These are phyloP conservation scores for Phrynocephalus guinanensis DNA, from an alignment of 2,797 vertebrate genomes.

Conservation along the genomic window DNA sequence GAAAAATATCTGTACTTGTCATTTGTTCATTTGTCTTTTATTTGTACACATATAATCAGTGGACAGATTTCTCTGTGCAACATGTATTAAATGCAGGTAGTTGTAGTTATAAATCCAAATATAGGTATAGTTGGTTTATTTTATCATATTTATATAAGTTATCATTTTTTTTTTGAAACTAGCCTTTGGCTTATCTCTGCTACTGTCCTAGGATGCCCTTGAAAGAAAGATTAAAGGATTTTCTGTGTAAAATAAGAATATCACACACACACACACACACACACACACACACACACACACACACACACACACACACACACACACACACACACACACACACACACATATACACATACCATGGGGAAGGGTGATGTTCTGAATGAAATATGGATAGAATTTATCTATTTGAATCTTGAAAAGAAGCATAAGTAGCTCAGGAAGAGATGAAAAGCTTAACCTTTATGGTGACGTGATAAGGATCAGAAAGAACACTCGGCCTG, in stretches of 20 bases:
- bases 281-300: constrained; percentile 7
- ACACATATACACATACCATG: constrained; percentile 1
- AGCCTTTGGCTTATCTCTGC: not conserved
- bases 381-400: constrained; percentile 45
- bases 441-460: constrained; percentile 54
- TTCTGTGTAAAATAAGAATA: constrained; percentile 34
- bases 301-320: constrained; percentile 18
- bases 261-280: constrained; percentile 19
- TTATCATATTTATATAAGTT: not conserved
- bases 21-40: not conserved
- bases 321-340: constrained; percentile 23
- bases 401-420: constrained; percentile 45
- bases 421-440: constrained; percentile 52
- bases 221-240: constrained; percentile 50
- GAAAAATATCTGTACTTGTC: too few relatives aligned
- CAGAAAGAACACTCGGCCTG: not conserved
- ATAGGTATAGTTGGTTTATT: not conserved
- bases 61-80: not conserved
- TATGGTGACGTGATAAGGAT: constrained; percentile 34
- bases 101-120: not conserved
- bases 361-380: constrained; percentile 20
- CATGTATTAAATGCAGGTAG: not conserved
- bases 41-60: not conserved
- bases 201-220: constrained; percentile 34
- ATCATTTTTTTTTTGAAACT: constrained; percentile 28